Evolutionary conservation across 2,797 vertebrate species (phyloP).

Genomic region (Scolopax rusticola): DNA sequence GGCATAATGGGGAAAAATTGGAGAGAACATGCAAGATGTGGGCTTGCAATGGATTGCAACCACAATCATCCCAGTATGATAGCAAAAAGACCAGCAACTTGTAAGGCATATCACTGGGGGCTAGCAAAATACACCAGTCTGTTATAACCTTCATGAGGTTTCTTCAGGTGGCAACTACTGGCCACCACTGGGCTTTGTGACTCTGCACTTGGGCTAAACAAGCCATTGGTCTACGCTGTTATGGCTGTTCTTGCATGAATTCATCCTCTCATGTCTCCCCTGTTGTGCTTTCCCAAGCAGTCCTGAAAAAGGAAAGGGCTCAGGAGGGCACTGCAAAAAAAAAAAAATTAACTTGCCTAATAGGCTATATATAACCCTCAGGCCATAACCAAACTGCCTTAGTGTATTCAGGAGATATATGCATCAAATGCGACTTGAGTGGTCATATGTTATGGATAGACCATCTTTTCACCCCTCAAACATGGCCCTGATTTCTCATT

Average conservation of each 20-base stretch:
- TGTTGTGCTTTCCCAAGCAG: not conserved
- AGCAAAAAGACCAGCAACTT: not conserved
- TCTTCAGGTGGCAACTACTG: not conserved
- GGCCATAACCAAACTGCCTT: not conserved
- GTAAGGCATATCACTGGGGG: accelerated
- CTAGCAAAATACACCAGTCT: not conserved
- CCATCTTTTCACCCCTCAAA: not conserved
- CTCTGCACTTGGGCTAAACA: not conserved
- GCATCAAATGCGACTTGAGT: not conserved
- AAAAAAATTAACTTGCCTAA: not conserved
- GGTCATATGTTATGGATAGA: not conserved
- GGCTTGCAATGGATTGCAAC: not conserved
- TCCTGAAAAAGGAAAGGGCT: not conserved
- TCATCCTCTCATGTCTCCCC: accelerated
- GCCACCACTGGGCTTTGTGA: accelerated
- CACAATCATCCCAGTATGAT: accelerated
- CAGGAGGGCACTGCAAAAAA: not conserved
- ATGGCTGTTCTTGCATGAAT: not conserved
- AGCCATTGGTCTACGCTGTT: not conserved
- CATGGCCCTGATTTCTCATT: not conserved
- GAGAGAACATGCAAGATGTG: not conserved
- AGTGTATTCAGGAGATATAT: not conserved
- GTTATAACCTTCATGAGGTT: not conserved
- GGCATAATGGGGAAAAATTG: not conserved
- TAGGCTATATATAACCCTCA: not conserved